These are phyloP conservation scores for Hippocampus guttulatus DNA, from an alignment of 2,113 vertebrate genomes.

Conservation along the genomic window DNA sequence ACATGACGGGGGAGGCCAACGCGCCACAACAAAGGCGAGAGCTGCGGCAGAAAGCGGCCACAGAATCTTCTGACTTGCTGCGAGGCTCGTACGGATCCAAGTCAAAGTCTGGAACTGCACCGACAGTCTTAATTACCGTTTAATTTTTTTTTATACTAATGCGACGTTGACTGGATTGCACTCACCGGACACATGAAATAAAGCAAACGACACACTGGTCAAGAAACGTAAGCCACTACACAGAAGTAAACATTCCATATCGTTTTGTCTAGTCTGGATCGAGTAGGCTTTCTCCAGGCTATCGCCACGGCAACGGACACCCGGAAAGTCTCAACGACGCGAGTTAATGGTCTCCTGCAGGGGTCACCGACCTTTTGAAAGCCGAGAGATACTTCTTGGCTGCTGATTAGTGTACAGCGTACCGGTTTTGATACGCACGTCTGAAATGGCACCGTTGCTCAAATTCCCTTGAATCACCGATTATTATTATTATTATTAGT, in stretches of 20 bases:
- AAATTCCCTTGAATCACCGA: too few species aligned
- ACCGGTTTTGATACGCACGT: too few species aligned
- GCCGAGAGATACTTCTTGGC: too few species aligned
- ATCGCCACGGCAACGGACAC: neutral
- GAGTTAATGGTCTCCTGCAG: too few species aligned
- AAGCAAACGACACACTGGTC: neutral
- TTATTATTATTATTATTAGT: too few species aligned
- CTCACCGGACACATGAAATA: neutral
- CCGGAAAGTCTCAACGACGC: neutral
- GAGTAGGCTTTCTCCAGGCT: neutral
- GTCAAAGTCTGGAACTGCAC: neutral
- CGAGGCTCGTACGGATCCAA: neutral
- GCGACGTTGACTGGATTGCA: neutral
- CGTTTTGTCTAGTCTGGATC: too few species aligned
- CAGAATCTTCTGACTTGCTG: neutral
- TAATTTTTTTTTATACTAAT: too few species aligned
- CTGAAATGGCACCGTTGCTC: too few species aligned
- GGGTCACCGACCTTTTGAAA: too few species aligned
- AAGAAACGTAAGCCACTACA: neutral
- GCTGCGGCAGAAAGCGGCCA: neutral
- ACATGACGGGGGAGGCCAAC: neutral
- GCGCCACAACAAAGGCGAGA: neutral
- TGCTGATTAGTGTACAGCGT: too few species aligned
- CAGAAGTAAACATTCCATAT: neutral
- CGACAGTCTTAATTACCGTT: neutral